Percentiles rank a stretch among this genome's conserved stretches.
phyloP scores from a whole-genome alignment of 23 tunicate species.

The Halocynthia aurantium region DNA sequence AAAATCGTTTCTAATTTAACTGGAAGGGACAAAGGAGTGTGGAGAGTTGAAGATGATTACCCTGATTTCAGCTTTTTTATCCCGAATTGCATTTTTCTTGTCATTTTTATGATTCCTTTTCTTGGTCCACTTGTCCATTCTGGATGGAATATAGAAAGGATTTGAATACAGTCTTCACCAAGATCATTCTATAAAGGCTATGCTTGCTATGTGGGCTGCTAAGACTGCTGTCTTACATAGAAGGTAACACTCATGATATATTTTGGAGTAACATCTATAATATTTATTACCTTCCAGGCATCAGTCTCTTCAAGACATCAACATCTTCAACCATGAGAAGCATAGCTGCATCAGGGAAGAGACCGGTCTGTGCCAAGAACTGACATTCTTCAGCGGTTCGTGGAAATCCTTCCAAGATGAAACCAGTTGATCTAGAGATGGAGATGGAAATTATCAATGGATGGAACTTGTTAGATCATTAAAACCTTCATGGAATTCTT shows the following conservation, averaged over 20 bases:
- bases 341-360: slow-evolving; percentile 83
- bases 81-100: slow-evolving; percentile 48
- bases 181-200: too few relatives aligned
- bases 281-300: slow-evolving; percentile 40
- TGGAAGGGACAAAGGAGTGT: too few relatives aligned
- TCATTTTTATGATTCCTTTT: slow-evolving; percentile 46
- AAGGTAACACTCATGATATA: not conserved
- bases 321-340: slow-evolving; percentile 77
- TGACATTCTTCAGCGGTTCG: slow-evolving; percentile 85
- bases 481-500: too few relatives aligned
- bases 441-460: not conserved
- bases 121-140: slow-evolving; percentile 72
- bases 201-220: too few relatives aligned
- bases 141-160: not conserved
- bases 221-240: not conserved
- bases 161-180: too few relatives aligned
- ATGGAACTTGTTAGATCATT: too few relatives aligned
- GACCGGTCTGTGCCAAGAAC: slow-evolving; percentile 61
- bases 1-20: too few relatives aligned
- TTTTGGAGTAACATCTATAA: not conserved
- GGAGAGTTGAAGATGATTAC: slow-evolving; percentile 1
- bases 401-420: slow-evolving; percentile 96
- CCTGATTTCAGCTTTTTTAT: slow-evolving; percentile 45
- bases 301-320: slow-evolving; percentile 62
- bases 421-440: slow-evolving; percentile 65